A percentile compares a stretch with the other conserved stretches of the same genome.
Conservation (phyloP, 2,113 vertebrate species). For the Alligator sinensis region DNA sequence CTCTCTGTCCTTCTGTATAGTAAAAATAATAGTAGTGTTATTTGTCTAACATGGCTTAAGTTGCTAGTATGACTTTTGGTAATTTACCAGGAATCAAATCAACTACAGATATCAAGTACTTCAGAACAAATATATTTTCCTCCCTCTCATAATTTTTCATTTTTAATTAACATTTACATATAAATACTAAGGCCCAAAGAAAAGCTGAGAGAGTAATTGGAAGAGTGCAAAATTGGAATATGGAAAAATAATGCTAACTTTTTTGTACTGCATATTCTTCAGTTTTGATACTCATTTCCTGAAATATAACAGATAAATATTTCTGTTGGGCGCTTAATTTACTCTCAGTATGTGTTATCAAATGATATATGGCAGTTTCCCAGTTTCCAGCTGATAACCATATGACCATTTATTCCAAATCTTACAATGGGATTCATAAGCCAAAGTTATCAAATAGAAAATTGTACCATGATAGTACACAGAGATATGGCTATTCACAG, state of each 20-base stretch:
- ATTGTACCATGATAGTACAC: background rate
- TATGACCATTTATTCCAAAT: background rate
- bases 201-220: background rate
- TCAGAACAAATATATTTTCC: background rate
- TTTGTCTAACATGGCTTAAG: background rate
- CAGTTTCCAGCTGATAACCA: slow-evolving; percentile 2
- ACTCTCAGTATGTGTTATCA: background rate
- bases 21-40: background rate
- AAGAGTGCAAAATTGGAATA: background rate
- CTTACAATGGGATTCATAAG: background rate
- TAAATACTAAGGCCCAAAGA: background rate
- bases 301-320: background rate
- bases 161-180: background rate
- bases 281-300: background rate
- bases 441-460: background rate
- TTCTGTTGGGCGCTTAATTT: background rate
- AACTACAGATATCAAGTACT: background rate
- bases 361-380: slow-evolving; percentile 1
- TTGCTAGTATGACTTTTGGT: background rate
- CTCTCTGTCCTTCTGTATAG: background rate
- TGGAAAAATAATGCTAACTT: background rate
- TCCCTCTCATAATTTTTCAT: too few relatives aligned
- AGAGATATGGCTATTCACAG: background rate
- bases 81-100: background rate
- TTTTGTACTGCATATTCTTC: background rate